Evolutionary conservation across 1,140 invertebrate genomes (phyloP).

Genomic region (Drosophila tsacasi): DNA sequence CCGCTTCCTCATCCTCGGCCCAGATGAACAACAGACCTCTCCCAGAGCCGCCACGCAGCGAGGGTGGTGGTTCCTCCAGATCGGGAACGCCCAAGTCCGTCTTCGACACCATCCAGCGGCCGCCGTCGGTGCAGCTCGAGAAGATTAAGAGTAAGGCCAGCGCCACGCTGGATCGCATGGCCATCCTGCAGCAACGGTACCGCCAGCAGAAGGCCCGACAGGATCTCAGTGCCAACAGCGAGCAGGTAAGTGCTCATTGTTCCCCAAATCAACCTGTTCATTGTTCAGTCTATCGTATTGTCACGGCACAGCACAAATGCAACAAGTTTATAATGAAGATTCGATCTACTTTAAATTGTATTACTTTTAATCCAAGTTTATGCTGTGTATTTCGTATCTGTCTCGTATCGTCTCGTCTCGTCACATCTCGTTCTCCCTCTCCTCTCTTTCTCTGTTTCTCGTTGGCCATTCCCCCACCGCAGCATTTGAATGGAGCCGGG

Average conservation of each 20-base stretch:
- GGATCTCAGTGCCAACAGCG: constrained; percentile 84
- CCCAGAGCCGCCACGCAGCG: constrained; percentile 80
- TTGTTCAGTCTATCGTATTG: constrained; percentile 37
- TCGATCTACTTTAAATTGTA: neutral
- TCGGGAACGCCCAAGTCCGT: constrained; percentile 81
- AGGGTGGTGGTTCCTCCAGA: constrained; percentile 71
- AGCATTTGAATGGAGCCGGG: constrained; percentile 72
- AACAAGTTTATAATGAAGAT: neutral
- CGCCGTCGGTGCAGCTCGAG: constrained; percentile 82
- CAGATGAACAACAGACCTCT: constrained; percentile 75
- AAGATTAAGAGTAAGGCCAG: constrained; percentile 84
- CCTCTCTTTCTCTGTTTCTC: constrained; percentile 51
- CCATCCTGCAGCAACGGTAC: constrained; percentile 88
- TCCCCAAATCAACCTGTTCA: constrained; percentile 9
- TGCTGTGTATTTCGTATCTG: neutral
- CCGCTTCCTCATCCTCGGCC: neutral
- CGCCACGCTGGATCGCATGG: constrained; percentile 83
- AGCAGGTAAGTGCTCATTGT: constrained; percentile 65
- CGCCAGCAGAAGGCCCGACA: constrained; percentile 87
- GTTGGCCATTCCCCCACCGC: constrained; percentile 53
- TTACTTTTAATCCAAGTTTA: neutral
- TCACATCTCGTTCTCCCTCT: constrained; percentile 57
- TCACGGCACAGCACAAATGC: constrained; percentile 4
- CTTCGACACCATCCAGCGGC: constrained; percentile 80
- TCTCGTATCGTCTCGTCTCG: constrained; percentile 49